A percentile compares a stretch with the other conserved stretches of the same genome.
Evolutionary conservation across 2,113 vertebrate genomes (phyloP).

Genomic region (Callorhinus ursinus): DNA sequence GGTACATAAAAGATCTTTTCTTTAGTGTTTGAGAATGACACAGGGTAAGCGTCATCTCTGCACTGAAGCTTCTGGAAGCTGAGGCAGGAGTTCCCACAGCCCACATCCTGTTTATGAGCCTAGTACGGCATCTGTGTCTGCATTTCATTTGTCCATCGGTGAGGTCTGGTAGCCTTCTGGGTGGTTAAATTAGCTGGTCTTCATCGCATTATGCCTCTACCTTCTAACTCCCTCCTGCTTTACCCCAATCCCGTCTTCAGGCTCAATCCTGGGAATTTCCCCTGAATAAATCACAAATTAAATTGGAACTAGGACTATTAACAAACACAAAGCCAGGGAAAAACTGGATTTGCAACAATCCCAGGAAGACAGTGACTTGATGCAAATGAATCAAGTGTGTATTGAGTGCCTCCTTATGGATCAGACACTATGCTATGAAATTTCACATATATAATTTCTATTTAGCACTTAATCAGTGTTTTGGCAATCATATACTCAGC

Average conservation of each 20-base stretch:
- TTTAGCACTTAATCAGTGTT: background rate
- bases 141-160: background rate
- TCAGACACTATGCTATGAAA: background rate
- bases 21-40: background rate
- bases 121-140: background rate
- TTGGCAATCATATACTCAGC: background rate
- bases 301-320: background rate
- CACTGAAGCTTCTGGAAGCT: background rate
- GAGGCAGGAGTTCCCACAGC: background rate
- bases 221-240: background rate
- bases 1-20: background rate
- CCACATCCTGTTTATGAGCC: background rate
- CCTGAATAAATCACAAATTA: background rate
- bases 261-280: background rate
- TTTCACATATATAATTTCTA: background rate
- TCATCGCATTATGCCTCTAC: background rate
- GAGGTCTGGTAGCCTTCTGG: background rate
- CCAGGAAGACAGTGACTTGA: background rate
- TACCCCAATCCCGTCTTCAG: rapidly evolving
- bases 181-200: background rate
- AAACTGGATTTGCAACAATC: background rate
- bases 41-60: background rate
- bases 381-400: background rate
- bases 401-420: background rate
- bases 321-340: background rate